These are phyloP conservation scores for Meiosimyza platycephala DNA, from an alignment of 2,888 invertebrate genomes.

Conservation along the genomic window DNA sequence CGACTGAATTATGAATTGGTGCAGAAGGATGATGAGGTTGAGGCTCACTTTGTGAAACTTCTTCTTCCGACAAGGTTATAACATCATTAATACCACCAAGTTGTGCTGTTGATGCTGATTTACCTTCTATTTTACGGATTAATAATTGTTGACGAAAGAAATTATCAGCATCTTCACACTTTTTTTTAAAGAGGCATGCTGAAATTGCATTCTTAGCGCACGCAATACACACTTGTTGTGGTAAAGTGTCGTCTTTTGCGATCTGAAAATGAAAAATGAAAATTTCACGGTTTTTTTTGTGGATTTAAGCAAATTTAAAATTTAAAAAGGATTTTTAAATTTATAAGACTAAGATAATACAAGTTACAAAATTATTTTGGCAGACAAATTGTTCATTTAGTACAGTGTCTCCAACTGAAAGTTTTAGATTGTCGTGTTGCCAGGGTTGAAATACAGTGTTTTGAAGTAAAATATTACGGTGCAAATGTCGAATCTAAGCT, in stretches of 20 bases:
- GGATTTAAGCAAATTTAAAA: no score
- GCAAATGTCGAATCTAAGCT: no score
- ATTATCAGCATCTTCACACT: conserved; percentile 66
- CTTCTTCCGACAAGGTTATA: conserved; percentile 45
- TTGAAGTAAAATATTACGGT: no score
- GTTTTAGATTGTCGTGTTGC: no score
- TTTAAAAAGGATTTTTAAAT: no score
- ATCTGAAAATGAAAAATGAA: conserved; percentile 53
- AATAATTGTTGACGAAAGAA: conserved; percentile 64
- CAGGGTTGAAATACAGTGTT: no score
- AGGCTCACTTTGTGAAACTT: conserved; percentile 42
- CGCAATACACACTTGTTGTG: conserved; percentile 64
- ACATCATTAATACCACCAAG: conserved; percentile 34
- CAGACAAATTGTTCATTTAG: no score
- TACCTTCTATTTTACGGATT: conserved; percentile 59
- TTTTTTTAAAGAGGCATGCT: conserved; percentile 64
- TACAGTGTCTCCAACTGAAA: no score
- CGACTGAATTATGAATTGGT: background rate
- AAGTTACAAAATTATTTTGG: no score
- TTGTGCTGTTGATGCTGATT: conserved; percentile 14
- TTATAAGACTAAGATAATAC: no score
- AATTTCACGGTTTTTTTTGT: no score
- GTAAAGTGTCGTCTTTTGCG: conserved; percentile 62
- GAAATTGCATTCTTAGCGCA: conserved; percentile 64
- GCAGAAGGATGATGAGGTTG: background rate